A percentile compares a stretch with the other conserved stretches of the same genome.
These are phyloP conservation scores for Psittacus erithacus DNA, from an alignment of 2,113 vertebrate genomes.

Conservation along the genomic window DNA sequence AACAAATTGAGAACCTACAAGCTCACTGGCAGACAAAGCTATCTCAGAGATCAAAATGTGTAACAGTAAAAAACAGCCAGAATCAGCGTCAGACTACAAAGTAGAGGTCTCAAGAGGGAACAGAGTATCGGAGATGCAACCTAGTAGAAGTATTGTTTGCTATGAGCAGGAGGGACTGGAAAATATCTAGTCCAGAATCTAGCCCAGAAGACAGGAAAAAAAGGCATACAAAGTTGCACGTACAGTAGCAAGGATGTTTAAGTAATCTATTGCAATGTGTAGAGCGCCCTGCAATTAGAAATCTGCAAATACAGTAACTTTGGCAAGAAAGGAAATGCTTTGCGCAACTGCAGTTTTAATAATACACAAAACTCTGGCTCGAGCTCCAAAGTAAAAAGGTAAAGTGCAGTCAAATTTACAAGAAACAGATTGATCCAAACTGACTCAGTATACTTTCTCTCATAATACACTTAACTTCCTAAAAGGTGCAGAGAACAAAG, in stretches of 20 bases:
- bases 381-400: neutral
- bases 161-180: neutral
- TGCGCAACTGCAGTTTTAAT: neutral
- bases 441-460: neutral
- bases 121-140: neutral
- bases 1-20: neutral
- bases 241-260: constrained; percentile 11
- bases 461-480: neutral
- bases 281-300: neutral
- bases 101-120: neutral
- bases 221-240: neutral
- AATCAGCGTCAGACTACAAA: neutral
- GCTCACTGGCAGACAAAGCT: neutral
- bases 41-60: neutral
- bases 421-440: neutral
- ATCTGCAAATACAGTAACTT: constrained; percentile 9
- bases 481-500: constrained; percentile 12
- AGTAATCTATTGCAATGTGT: neutral
- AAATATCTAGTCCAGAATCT: neutral
- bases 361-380: neutral
- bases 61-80: neutral
- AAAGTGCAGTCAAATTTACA: neutral
- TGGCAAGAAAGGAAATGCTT: constrained; percentile 11
- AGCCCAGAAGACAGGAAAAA: neutral
- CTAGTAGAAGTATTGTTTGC: neutral